Evolutionary conservation across 2,888 invertebrate species (phyloP).

Genomic region (Gymnosoma rotundatum): DNA sequence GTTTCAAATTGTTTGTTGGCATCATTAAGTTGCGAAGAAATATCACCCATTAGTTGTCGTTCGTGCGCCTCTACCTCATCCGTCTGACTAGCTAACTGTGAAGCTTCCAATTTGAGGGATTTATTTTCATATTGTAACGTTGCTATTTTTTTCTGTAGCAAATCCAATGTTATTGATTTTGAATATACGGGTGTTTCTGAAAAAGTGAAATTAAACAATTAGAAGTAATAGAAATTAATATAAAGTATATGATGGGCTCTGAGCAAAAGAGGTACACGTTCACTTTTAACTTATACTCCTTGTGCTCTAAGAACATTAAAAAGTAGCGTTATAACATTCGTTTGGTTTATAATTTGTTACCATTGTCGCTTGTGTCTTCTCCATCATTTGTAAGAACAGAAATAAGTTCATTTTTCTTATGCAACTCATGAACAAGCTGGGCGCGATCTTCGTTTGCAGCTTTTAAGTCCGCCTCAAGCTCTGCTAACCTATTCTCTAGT

Average conservation of each 20-base stretch:
- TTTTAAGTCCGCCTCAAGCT: slow-evolving; percentile 91
- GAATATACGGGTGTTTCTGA: slow-evolving; percentile 84
- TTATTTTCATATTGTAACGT: slow-evolving; percentile 95
- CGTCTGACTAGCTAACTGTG: slow-evolving; percentile 90
- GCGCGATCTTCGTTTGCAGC: slow-evolving; percentile 92
- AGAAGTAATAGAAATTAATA: neutral
- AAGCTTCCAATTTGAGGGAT: slow-evolving; percentile 90
- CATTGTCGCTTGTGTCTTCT: slow-evolving; percentile 87
- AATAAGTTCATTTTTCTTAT: slow-evolving; percentile 94
- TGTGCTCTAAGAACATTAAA: no score
- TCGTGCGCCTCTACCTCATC: slow-evolving; percentile 95
- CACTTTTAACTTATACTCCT: no score
- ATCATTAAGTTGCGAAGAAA: slow-evolving; percentile 87
- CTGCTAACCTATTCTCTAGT: slow-evolving; percentile 89
- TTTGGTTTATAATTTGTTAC: slow-evolving; percentile 76
- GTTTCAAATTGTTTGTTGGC: slow-evolving; percentile 80
- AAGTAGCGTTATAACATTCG: neutral
- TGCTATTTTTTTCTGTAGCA: slow-evolving; percentile 92
- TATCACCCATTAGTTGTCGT: slow-evolving; percentile 92
- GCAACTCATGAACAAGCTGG: slow-evolving; percentile 95
- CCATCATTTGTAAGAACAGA: slow-evolving; percentile 94
- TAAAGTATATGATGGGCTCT: no score
- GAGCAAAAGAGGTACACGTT: no score
- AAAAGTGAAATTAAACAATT: neutral
- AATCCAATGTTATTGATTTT: slow-evolving; percentile 88